Conservation (phyloP, 1,140 invertebrate genomes). For the Augochlora pura region DNA sequence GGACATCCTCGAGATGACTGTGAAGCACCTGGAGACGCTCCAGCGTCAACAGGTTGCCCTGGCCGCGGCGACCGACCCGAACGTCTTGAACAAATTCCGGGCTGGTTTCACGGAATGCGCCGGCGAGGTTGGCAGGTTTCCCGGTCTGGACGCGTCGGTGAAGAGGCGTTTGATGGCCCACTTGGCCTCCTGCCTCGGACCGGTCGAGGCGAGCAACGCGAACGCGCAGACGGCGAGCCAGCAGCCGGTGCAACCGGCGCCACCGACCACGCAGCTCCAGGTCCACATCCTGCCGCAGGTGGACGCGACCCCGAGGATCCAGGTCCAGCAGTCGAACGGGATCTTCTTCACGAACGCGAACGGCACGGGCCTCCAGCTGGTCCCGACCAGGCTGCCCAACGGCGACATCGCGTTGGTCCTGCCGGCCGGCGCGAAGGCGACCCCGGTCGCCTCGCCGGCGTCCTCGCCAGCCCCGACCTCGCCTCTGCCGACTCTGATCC, state of each 20-base stretch:
- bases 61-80: conserved; percentile 88
- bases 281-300: conserved; percentile 78
- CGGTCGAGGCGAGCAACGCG: conserved; percentile 64
- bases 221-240: conserved; percentile 72
- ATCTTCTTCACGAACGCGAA: conserved; percentile 79
- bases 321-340: conserved; percentile 78
- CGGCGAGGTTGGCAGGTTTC: conserved; percentile 89
- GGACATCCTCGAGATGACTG: conserved; percentile 97
- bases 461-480: conserved; percentile 79
- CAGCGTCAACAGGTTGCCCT: conserved; percentile 88
- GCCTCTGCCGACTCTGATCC: conserved; percentile 85
- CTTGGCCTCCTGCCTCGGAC: conserved; percentile 85
- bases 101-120: conserved; percentile 94
- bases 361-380: conserved; percentile 81
- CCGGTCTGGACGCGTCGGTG: conserved; percentile 86
- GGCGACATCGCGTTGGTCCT: conserved; percentile 84
- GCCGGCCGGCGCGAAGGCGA: conserved; percentile 77
- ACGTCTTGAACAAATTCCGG: conserved; percentile 90
- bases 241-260: conserved; percentile 71
- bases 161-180: conserved; percentile 87
- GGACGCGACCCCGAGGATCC: conserved; percentile 73
- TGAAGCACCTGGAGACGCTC: conserved; percentile 93
- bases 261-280: conserved; percentile 74
- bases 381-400: conserved; percentile 83
- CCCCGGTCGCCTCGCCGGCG: conserved; percentile 74